A percentile compares a stretch with the other conserved stretches of the same genome.
phyloP scores from a whole-genome alignment of 2,113 vertebrate genomes.

The Tilapia sparmanii region DNA sequence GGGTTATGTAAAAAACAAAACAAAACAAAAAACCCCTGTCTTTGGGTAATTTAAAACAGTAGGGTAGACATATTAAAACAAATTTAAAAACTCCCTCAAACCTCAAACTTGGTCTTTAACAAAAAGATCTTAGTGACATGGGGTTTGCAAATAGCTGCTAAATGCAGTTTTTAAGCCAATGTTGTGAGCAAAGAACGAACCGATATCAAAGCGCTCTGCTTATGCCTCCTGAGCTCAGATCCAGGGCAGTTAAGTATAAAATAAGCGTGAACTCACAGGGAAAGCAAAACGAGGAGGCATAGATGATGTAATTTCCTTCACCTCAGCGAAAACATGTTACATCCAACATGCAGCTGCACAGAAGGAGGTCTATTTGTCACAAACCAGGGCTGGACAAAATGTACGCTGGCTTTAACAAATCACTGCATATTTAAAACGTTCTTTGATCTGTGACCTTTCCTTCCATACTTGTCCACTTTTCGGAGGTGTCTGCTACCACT shows the following conservation, averaged over 20 bases:
- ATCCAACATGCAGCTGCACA: neutral
- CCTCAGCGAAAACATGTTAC: slow-evolving; percentile 10
- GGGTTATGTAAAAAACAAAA: neutral
- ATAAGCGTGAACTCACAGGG: slow-evolving; percentile 11
- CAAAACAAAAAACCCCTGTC: fast-evolving
- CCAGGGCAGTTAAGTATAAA: slow-evolving; percentile 3
- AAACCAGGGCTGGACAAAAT: neutral
- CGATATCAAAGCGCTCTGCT: neutral
- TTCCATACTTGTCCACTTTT: neutral
- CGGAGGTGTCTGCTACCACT: neutral
- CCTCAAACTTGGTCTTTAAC: neutral
- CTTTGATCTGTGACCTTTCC: neutral
- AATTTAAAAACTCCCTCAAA: neutral
- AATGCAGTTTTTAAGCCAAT: neutral
- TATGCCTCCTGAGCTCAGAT: neutral
- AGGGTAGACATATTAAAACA: neutral
- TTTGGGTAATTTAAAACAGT: neutral
- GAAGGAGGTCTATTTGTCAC: neutral
- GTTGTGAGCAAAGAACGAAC: neutral
- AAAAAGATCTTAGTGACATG: neutral
- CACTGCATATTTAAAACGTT: neutral
- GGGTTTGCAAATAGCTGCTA: fast-evolving
- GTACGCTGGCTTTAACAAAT: neutral
- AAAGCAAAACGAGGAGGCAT: neutral
- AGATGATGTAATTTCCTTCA: slow-evolving; percentile 28